A percentile compares a stretch with the other conserved stretches of the same genome.
phyloP scores from a whole-genome alignment of 2,797 vertebrate genomes.

The Falco naumanni region DNA sequence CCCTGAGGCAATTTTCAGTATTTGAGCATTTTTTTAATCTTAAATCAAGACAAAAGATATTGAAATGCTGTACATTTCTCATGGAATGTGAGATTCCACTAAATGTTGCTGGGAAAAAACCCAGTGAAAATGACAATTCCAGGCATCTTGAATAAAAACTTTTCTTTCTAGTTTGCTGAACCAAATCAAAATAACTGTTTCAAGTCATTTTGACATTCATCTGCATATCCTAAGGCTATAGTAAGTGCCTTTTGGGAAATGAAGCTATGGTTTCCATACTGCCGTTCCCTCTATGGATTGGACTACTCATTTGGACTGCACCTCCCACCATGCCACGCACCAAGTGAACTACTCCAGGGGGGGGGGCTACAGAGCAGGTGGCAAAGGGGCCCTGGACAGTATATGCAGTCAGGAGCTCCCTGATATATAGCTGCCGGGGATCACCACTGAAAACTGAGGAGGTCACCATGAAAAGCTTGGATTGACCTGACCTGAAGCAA shows the following conservation, averaged over 20 bases:
- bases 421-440: background rate
- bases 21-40: conserved; percentile 19
- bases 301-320: background rate
- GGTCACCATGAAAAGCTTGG: background rate
- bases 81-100: background rate
- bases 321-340: background rate
- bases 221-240: background rate
- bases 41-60: conserved; percentile 8
- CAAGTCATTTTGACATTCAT: background rate
- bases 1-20: conserved; percentile 13
- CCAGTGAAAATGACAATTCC: background rate
- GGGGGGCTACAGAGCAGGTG: background rate
- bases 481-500: background rate
- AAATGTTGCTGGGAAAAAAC: background rate
- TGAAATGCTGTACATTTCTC: background rate
- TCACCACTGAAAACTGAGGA: background rate
- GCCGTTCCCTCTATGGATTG: background rate
- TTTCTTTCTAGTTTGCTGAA: background rate
- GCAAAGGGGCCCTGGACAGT: background rate
- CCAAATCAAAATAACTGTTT: background rate
- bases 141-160: background rate
- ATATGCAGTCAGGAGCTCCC: background rate
- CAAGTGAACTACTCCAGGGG: background rate
- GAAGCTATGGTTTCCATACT: background rate
- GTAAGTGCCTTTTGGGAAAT: background rate